phyloP scores from a whole-genome alignment of 2,113 vertebrate genomes.

The Megaceryle maxima region DNA sequence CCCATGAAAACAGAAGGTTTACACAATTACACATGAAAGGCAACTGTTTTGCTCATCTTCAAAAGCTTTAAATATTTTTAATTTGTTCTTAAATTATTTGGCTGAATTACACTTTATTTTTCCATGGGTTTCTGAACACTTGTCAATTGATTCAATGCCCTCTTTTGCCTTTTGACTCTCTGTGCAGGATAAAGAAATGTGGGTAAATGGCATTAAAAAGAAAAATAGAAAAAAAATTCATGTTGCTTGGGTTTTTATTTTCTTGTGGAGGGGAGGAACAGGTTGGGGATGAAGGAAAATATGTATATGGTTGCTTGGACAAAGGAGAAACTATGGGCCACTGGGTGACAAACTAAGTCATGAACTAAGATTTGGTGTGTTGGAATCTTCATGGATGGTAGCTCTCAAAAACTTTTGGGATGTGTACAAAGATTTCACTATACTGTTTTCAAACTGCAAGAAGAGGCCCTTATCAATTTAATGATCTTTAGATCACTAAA shows the following conservation, averaged over 20 bases:
- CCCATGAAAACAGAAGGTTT: background rate
- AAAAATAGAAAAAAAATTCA: background rate
- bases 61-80: background rate
- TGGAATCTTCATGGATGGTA: background rate
- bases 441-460: background rate
- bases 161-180: background rate
- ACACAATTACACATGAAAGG: background rate
- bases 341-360: no score
- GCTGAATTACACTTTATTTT: background rate
- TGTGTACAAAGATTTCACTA: background rate
- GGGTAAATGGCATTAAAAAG: background rate
- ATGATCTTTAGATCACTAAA: background rate
- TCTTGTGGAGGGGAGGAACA: background rate
- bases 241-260: background rate
- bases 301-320: rapidly evolving
- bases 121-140: background rate
- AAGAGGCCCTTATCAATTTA: background rate
- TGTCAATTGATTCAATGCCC: background rate
- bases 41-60: background rate
- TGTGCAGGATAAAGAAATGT: background rate
- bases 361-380: background rate
- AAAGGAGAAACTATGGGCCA: background rate
- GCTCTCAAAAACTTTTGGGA: background rate
- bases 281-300: background rate
- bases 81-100: background rate